Evolutionary conservation across 2,797 vertebrate genomes (phyloP).

Genomic region (Crocidura indochinensis): DNA sequence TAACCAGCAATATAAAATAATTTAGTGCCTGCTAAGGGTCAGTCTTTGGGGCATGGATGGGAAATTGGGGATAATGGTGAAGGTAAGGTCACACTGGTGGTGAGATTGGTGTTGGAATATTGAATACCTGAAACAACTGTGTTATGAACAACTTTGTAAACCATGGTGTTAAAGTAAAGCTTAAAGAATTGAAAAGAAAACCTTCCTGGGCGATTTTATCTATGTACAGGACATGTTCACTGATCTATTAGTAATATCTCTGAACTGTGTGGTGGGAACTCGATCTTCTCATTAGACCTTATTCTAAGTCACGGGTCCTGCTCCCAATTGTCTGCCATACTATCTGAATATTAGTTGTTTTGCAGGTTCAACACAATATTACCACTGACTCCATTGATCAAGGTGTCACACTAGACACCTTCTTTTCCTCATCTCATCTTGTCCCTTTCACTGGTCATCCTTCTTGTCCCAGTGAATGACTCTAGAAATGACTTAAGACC

Average conservation of each 20-base stretch:
- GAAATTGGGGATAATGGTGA: too few relatives aligned
- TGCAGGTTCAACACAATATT: not conserved
- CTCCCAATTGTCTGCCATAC: not conserved
- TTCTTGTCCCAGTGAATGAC: too few relatives aligned
- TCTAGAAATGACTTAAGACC: conserved; percentile 2
- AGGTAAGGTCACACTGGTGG: not conserved
- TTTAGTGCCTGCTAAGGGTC: too few relatives aligned
- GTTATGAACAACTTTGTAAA: too few relatives aligned
- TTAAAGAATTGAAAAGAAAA: too few relatives aligned
- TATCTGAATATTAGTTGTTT: not conserved
- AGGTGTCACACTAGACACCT: not conserved
- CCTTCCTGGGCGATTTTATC: not conserved
- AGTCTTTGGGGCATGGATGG: too few relatives aligned
- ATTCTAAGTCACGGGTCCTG: conserved; percentile 2
- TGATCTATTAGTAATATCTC: not conserved
- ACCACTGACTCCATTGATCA: conserved; percentile 2
- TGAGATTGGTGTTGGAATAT: too few relatives aligned
- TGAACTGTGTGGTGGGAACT: not conserved
- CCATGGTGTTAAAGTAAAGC: too few relatives aligned
- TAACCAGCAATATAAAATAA: too few relatives aligned
- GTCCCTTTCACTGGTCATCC: not conserved
- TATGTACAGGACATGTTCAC: not conserved
- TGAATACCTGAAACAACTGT: too few relatives aligned
- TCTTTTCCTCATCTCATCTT: not conserved
- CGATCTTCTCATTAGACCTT: not conserved